Conservation (phyloP, 2,797 vertebrate species). For the Semaprochilodus insignis region DNA sequence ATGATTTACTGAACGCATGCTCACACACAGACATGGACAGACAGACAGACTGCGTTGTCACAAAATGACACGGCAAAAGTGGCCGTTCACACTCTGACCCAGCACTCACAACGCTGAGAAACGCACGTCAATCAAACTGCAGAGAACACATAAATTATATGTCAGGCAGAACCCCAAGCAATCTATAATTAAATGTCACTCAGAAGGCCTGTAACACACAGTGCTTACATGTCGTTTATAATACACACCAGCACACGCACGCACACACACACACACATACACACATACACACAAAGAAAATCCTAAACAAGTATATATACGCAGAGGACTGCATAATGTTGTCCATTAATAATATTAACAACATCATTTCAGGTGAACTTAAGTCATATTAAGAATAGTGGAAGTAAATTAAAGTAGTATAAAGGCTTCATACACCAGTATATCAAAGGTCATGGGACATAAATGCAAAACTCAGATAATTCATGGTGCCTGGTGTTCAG, state of each 20-base stretch:
- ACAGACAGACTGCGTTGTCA: not conserved
- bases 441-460: too few relatives aligned
- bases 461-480: too few relatives aligned
- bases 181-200: constrained; percentile 53
- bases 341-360: too few relatives aligned
- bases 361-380: too few relatives aligned
- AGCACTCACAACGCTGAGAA: constrained; percentile 16
- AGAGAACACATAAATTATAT: constrained; percentile 27
- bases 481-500: too few relatives aligned
- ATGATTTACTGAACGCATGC: not conserved
- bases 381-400: too few relatives aligned
- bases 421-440: too few relatives aligned
- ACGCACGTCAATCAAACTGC: constrained; percentile 29
- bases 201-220: constrained; percentile 24
- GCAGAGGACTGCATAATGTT: not conserved
- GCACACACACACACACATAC: not conserved
- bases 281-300: not conserved
- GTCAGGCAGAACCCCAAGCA: constrained; percentile 27
- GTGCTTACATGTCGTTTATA: constrained; percentile 31
- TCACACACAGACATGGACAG: not conserved
- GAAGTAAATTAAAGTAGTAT: too few relatives aligned
- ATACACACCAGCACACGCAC: not conserved
- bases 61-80: not conserved
- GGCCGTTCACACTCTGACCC: constrained; percentile 26
- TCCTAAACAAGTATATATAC: not conserved